Conservation (phyloP, 1,140 invertebrate genomes). For the Acromyrmex heyeri region DNA sequence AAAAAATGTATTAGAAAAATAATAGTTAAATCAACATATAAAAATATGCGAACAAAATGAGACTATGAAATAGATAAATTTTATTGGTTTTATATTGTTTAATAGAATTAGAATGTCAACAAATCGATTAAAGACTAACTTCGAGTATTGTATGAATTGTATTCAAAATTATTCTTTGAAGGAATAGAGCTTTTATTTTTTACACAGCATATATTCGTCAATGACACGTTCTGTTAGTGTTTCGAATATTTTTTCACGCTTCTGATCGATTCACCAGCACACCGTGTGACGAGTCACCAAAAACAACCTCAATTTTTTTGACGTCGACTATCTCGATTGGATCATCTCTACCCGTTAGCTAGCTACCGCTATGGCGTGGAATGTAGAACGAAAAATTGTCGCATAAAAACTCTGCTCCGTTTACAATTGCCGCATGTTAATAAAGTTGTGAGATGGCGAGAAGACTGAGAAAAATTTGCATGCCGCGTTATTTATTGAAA, state of each 20-base stretch:
- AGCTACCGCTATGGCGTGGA: slow-evolving; percentile 8
- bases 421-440: slow-evolving; percentile 38
- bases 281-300: neutral
- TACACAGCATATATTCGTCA: neutral
- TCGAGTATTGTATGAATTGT: neutral
- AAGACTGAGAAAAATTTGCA: slow-evolving; percentile 37
- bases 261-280: slow-evolving; percentile 37
- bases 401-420: slow-evolving; percentile 25
- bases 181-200: slow-evolving; percentile 8
- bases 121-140: neutral
- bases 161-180: slow-evolving; percentile 27
- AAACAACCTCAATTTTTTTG: slow-evolving; percentile 44
- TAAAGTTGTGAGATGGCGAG: slow-evolving; percentile 22
- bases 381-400: slow-evolving; percentile 36
- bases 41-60: neutral
- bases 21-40: neutral
- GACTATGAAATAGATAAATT: neutral
- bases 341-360: slow-evolving; percentile 33
- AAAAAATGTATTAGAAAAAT: neutral
- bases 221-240: neutral
- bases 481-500: neutral
- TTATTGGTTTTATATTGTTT: neutral
- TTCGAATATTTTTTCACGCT: slow-evolving; percentile 18
- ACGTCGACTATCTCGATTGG: slow-evolving; percentile 32
- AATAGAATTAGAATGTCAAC: neutral